These are phyloP conservation scores for Sebastes glaucus DNA, from an alignment of 2,797 vertebrate species.

Conservation along the genomic window DNA sequence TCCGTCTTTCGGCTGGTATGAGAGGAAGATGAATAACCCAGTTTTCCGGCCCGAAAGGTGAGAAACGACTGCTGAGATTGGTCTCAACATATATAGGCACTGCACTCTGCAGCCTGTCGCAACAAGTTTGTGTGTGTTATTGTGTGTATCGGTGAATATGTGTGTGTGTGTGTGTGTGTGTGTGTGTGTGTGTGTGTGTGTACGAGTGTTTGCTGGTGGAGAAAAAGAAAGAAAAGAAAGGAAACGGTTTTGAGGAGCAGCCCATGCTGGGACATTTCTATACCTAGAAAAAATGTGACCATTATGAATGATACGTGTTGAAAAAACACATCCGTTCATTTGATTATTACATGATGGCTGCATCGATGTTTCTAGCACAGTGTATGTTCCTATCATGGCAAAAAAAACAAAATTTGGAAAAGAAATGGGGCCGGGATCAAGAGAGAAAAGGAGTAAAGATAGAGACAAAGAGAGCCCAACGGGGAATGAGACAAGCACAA, in stretches of 20 bases:
- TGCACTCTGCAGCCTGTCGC: conserved; percentile 9
- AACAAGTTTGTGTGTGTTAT: conserved; percentile 11
- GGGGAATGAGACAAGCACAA: conserved; percentile 17
- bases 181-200: not conserved
- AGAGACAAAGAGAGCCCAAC: conserved; percentile 26
- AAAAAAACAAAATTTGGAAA: not conserved
- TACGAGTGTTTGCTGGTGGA: not conserved
- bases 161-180: not conserved
- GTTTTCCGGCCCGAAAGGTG: conserved; percentile 12
- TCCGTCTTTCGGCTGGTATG: not conserved
- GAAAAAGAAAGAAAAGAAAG: not conserved
- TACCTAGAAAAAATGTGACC: not conserved
- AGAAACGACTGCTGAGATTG: conserved; percentile 26
- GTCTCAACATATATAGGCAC: conserved; percentile 11
- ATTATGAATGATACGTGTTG: not conserved
- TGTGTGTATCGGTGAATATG: not conserved
- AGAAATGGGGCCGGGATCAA: not conserved
- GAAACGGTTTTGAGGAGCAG: not conserved
- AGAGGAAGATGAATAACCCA: conserved; percentile 41
- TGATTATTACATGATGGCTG: not conserved
- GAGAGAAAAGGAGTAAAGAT: not conserved
- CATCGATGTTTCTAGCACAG: not conserved
- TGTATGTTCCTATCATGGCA: not conserved
- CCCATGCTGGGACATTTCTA: not conserved
- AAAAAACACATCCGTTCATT: not conserved